Conservation (phyloP, 2,113 vertebrate species). For the Barbus barbus region DNA sequence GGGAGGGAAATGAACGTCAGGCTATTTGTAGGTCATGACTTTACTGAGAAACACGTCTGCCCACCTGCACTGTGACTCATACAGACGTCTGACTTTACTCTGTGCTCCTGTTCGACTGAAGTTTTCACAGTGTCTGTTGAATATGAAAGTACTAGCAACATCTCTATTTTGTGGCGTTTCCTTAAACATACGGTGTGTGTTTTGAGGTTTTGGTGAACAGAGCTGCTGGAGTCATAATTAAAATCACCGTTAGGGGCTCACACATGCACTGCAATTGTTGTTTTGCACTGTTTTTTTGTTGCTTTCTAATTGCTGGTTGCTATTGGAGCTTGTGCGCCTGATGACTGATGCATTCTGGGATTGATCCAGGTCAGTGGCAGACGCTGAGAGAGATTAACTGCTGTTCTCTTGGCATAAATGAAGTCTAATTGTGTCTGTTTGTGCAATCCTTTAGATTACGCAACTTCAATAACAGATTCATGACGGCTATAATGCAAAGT, state of each 20-base stretch:
- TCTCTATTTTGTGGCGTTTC: not conserved
- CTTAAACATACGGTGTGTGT: not conserved
- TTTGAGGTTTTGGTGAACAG: not conserved
- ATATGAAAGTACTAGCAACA: not conserved
- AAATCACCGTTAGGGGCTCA: not conserved
- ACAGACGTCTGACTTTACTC: not conserved
- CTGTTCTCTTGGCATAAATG: constrained; percentile 29
- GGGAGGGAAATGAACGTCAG: constrained; percentile 27
- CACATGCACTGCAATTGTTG: not conserved
- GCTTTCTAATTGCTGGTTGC: constrained; percentile 21
- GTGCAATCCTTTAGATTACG: constrained; percentile 60
- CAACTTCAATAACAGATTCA: constrained; percentile 30
- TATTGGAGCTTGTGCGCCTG: not conserved
- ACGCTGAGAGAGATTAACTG: not conserved
- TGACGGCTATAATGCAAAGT: constrained; percentile 40
- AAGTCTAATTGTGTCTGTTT: constrained; percentile 56
- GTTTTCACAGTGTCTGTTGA: no score
- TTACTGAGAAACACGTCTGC: constrained; percentile 55
- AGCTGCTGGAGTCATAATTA: constrained; percentile 33
- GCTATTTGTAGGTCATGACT: constrained; percentile 51
- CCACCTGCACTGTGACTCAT: constrained; percentile 46
- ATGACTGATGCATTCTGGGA: constrained; percentile 20
- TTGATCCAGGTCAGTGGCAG: constrained; percentile 27
- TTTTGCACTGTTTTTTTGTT: constrained; percentile 2
- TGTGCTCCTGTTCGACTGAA: not conserved